Base-by-base conservation (phyloP, 37 sponge, comb jelly and placozoan species). In the Lycopodina hypogea region DNA sequence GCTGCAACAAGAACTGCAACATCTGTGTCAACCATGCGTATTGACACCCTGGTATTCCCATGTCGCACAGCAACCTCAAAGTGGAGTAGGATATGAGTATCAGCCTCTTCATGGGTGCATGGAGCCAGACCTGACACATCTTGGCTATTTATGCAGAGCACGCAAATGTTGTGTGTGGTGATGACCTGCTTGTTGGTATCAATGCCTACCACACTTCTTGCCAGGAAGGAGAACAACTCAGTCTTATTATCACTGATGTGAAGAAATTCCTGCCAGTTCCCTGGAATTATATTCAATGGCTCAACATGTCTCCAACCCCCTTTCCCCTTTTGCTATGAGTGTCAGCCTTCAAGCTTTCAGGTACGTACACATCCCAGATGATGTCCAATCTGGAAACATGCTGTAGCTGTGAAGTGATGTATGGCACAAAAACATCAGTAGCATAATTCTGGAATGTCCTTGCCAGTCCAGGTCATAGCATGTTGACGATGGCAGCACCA, bases 331-430 rank as follows among this genome's bases (percentile, higher is more conserved):
- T 68, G 17, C 66, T n/a, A n/a, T n/a, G 23, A 26, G 71, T 14
- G 11, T 2, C 24, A 26, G 45, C 71, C 23, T 71, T 71, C 51
- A 71, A 50, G 29, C 71, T 71, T 12, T 41, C 45, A n/a, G 24
- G 14, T 41, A 50, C 34, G 24, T 41, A 71, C 28, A 41, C 51
- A 71, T 71, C 71, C 71, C 71, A 71, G 28, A 71, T 50, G 7
- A 71, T 71, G 71, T 71, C 71, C 11, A 71, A 9, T 40, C 71
- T 39, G 50, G 23, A 7, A 1, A 23, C 45, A 40, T 42, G 23
- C 71, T 71, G 71, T 1, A 71, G 71, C 50, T 32, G 66, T 34
- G 35, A 65, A 32, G 66, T 34, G 34, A 65, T 65, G 34, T 65
- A 65, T 65, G 66, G 35, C 32, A 33, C 3, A 33, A 65, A 65